Conservation (phyloP, 2,888 invertebrate species). For the Dasysyrphus albostriatus region DNA sequence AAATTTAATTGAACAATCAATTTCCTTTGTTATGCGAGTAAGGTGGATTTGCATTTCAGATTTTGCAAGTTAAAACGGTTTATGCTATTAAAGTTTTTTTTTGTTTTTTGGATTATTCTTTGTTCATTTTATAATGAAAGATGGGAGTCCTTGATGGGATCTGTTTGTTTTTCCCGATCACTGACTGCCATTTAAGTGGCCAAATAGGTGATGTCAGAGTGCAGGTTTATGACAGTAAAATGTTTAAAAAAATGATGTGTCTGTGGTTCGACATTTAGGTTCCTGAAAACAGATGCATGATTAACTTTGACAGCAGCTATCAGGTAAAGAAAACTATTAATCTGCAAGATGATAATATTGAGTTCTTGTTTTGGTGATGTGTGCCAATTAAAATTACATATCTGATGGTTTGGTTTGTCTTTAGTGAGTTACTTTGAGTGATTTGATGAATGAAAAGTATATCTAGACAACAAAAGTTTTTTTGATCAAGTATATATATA, state of each 20-base stretch:
- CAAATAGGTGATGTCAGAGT: slow-evolving; percentile 55
- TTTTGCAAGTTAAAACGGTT: slow-evolving; percentile 48
- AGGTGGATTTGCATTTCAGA: slow-evolving; percentile 71
- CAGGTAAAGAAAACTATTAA: slow-evolving; percentile 45
- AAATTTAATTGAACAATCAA: slow-evolving; percentile 74
- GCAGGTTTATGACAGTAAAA: slow-evolving; percentile 65
- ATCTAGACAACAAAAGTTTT: no score
- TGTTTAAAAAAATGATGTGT: slow-evolving; percentile 40
- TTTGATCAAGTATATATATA: no score
- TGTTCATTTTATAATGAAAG: not conserved
- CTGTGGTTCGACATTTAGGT: slow-evolving; percentile 59
- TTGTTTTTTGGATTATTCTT: not conserved
- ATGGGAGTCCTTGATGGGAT: slow-evolving; percentile 29
- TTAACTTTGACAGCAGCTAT: slow-evolving; percentile 39
- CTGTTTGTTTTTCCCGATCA: slow-evolving; percentile 36
- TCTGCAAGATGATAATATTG: slow-evolving; percentile 32
- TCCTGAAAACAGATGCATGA: slow-evolving; percentile 52
- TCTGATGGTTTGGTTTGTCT: not conserved
- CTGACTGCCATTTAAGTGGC: slow-evolving; percentile 20
- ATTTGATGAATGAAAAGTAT: slow-evolving; percentile 7
- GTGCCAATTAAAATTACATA: not conserved
- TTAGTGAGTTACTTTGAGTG: not conserved
- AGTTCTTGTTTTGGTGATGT: not conserved
- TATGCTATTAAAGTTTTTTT: not conserved
- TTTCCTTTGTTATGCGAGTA: slow-evolving; percentile 58